Percentiles rank a stretch among this genome's conserved stretches.
phyloP scores from a whole-genome alignment of 2,113 vertebrate species.

The Hippocampus mohnikei region DNA sequence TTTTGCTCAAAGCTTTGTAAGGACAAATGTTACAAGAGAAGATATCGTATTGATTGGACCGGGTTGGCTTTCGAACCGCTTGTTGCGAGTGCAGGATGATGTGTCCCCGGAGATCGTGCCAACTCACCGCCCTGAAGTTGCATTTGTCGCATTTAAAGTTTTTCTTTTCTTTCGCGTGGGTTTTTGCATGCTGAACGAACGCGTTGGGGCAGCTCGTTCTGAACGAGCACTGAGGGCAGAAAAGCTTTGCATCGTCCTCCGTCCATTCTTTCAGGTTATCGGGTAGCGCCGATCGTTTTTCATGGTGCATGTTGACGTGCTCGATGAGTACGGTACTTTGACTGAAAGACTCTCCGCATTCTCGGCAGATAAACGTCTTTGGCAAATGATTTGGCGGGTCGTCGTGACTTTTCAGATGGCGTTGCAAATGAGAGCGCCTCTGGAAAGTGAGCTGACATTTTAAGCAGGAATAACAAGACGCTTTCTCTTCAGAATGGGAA shows the following conservation, averaged over 20 bases:
- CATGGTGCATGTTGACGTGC: conserved; percentile 87
- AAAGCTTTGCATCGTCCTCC: conserved; percentile 79
- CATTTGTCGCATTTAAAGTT: conserved; percentile 89
- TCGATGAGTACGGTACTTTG: conserved; percentile 84
- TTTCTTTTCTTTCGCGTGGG: conserved; percentile 89
- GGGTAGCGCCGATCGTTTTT: conserved; percentile 80
- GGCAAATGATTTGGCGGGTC: conserved; percentile 81
- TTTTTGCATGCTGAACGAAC: conserved; percentile 91
- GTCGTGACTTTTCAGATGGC: conserved; percentile 89
- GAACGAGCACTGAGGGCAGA: conserved; percentile 92
- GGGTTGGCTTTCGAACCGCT: conserved; percentile 37
- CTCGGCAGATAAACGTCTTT: conserved; percentile 85
- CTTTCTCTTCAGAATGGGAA: conserved; percentile 80
- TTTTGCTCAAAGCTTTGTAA: conserved; percentile 82
- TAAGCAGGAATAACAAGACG: conserved; percentile 83
- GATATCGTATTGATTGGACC: conserved; percentile 8
- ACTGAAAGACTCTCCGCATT: conserved; percentile 88
- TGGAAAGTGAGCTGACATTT: conserved; percentile 92
- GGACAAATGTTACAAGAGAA: conserved; percentile 86
- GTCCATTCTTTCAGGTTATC: conserved; percentile 82
- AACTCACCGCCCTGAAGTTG: conserved; percentile 84
- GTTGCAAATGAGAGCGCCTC: conserved; percentile 86
- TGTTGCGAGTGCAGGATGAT: conserved; percentile 80
- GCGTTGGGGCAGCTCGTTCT: conserved; percentile 89
- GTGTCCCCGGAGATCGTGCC: conserved; percentile 84